Evolutionary conservation across 2,113 vertebrate species (phyloP).

Genomic region (Centrocercus urophasianus): DNA sequence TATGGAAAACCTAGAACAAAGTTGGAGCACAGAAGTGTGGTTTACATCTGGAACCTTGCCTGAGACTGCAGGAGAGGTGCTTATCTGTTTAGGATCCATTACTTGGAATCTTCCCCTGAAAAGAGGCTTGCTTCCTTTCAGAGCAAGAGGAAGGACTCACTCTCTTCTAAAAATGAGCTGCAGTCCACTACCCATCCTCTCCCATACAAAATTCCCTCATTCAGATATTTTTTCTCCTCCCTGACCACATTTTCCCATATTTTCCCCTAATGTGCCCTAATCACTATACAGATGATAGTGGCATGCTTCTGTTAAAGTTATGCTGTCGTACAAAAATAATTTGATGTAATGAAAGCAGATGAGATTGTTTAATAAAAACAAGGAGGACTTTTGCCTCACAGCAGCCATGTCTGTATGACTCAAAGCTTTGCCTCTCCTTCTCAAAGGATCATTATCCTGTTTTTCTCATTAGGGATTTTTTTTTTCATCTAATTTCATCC

Average conservation of each 20-base stretch:
- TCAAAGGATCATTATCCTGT: neutral
- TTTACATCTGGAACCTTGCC: neutral
- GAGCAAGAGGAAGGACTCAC: neutral
- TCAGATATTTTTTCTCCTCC: neutral
- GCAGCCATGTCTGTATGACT: neutral
- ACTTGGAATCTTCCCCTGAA: neutral
- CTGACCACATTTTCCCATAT: neutral
- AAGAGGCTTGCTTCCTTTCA: neutral
- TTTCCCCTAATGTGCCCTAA: neutral
- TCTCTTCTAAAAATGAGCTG: neutral
- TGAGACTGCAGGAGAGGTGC: neutral
- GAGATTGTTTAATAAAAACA: neutral
- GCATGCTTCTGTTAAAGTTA: neutral
- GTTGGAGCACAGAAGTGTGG: neutral
- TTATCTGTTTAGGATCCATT: neutral
- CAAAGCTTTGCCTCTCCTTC: neutral
- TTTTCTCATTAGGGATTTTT: constrained; percentile 18
- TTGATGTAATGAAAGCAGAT: neutral
- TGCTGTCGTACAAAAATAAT: neutral
- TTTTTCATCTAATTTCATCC: constrained; percentile 26
- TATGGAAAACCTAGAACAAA: neutral
- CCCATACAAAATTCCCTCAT: neutral
- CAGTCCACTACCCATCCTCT: neutral
- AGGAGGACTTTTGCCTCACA: neutral
- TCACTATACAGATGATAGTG: neutral